Evolutionary conservation across 2,113 vertebrate species (phyloP), one percentile per base, ranked within the genome.

Genomic region (Terrapene triunguis): DNA sequence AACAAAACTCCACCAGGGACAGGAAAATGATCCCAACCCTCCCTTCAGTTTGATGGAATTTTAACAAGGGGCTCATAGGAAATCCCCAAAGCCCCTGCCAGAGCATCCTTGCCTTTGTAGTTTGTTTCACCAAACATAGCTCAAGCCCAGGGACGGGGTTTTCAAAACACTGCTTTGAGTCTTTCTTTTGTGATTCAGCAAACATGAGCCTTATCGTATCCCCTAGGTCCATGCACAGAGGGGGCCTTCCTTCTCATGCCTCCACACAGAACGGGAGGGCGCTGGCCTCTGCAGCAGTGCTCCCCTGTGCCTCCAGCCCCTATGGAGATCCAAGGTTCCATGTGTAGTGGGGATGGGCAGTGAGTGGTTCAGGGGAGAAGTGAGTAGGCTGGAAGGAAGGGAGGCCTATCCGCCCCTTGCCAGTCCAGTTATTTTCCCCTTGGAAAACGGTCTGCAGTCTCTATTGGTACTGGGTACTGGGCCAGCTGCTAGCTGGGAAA

Each of bases 361-460:
- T 13, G 7, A 27, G 9, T 10, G 10, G 5, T 13, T 3, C 3
- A 5, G 6, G 8, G 5, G 10, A 14, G 57, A 47, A 27, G 5
- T 6, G 29, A 25, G 25, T 16, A 16, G 12, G 22, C 19, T n/a
- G 29, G 29, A 38, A 12, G 29, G 10, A 12, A 29, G 76, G 44
- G 25, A 48, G 6, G 12, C 24, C 76, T 13, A 12, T 78, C 25
- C 32, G 48, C 44, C 24, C 44, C 25, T 44, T 22, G 25, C 76
- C 44, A 47, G 25, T 47, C 14, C 42, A 72, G 65, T 72, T n/a
- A 72, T 35, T 48, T 78, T 47, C 44, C 76, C 44, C 42, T 16
- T 44, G 25, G 76, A 12, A 78, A 47, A 27, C 6, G 8, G 10
- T 48, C 76, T 78, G 76, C 76, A 16, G 76, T 24, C 44, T 48